A percentile compares a stretch with the other conserved stretches of the same genome.
Evolutionary conservation across 2,113 vertebrate species (phyloP).

Genomic region (Microtus montanus): DNA sequence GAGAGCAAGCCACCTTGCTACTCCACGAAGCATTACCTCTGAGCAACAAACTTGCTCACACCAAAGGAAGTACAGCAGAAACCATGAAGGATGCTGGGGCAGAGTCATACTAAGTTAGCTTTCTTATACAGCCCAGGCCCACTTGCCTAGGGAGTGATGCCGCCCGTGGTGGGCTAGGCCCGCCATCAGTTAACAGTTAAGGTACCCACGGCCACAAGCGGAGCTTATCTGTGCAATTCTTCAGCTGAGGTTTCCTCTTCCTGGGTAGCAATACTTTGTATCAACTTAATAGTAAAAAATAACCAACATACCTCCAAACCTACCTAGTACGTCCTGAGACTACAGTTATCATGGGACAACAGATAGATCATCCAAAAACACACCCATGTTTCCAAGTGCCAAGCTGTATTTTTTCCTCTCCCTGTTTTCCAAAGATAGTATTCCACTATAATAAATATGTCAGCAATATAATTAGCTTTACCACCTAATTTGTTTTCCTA

Average conservation of each 20-base stretch:
- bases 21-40: not conserved
- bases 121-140: not conserved
- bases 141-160: not conserved
- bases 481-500: slow-evolving; percentile 42
- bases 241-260: not conserved
- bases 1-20: not conserved
- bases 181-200: not conserved
- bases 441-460: slow-evolving; percentile 47
- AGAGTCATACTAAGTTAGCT: not conserved
- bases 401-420: not conserved
- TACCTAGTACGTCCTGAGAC: rapidly evolving
- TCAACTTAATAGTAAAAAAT: not conserved
- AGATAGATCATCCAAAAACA: not conserved
- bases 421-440: slow-evolving; percentile 28
- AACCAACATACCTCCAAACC: not conserved
- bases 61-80: not conserved
- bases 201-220: not conserved
- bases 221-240: not conserved
- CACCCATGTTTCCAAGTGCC: not conserved
- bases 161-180: too few relatives aligned
- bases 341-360: too few relatives aligned
- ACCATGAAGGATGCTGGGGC: not conserved
- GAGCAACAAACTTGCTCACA: not conserved
- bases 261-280: too few relatives aligned
- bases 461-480: slow-evolving; percentile 63